Base-by-base conservation (phyloP, 2,888 invertebrate species). In the Temnothorax rugatulus region DNA sequence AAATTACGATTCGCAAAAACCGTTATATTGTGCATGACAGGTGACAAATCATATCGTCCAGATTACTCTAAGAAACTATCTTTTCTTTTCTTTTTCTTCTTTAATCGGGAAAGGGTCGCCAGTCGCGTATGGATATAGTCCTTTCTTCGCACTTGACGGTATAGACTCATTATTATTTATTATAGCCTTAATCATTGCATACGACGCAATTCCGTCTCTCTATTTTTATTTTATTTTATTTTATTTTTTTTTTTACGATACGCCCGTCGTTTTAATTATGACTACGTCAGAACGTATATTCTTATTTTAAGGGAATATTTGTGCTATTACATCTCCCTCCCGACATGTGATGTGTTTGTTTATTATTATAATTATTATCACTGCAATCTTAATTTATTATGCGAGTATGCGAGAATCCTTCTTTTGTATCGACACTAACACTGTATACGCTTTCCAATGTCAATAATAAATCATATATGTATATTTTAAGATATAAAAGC, bases 271-370 rank as follows among this genome's bases (percentile, higher is more conserved):
- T 88, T 29, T 69, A 50, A 66, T 84, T 83, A 84, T 77, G 81
- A 59, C 84, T 88, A 83, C 47, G 74, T 44, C 57, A 47, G 47
- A 38, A 73, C 59, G 61, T 81, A 73, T 64, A 41, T 84, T 57
- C 47, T 84, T 84, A 84, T 76, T 82, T 34, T 83, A 86, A 82
- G 83, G 54, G 68, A 75, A 59, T 86, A 90, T 11, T 88, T 76
- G 81, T 90, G 81, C 86, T 86, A 81, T 61, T 85, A 52, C 82
- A 85, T 83, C 83, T 84, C 74, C 77, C 86, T 68, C 86, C 71
- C 86, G 83, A 90, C 83, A 87, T 92, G 90, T 91, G 92, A 92
- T 92, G 90, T 91, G 88, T 92, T 93, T 86, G 88, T 91, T 47
- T 47, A 47, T 50, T 59, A 90, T 86, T 84, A 89, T 88, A 86